Evolutionary conservation across 2,797 vertebrate species (phyloP).

Genomic region (Prunella strophiata): DNA sequence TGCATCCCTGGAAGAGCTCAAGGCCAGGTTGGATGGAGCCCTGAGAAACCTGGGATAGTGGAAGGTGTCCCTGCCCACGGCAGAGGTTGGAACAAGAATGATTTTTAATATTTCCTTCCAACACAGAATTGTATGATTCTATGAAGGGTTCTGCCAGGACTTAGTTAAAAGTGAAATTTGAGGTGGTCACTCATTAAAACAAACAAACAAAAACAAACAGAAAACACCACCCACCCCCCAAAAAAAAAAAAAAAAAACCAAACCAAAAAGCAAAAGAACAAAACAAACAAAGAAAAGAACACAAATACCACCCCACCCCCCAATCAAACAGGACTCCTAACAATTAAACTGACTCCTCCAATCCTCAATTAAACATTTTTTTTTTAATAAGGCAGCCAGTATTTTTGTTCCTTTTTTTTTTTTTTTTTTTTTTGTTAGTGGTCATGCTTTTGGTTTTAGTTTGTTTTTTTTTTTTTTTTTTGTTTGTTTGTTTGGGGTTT

Average conservation of each 20-base stretch:
- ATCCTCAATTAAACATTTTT: background rate
- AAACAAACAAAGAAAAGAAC: background rate
- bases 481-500: too few relatives aligned
- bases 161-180: background rate
- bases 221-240: accelerated
- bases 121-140: background rate
- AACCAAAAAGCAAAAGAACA: background rate
- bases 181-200: background rate
- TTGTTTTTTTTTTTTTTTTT: accelerated
- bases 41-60: background rate
- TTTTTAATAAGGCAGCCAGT: background rate
- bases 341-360: background rate
- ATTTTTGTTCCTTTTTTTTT: too few relatives aligned
- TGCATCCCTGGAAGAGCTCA: background rate
- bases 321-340: background rate
- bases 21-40: background rate
- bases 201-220: background rate
- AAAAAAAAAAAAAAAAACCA: background rate
- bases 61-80: background rate
- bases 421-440: background rate
- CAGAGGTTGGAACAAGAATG: accelerated
- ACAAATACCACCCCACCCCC: accelerated
- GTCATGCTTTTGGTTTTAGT: too few relatives aligned
- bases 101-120: background rate
- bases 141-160: background rate